These are phyloP conservation scores for Mizuhopecten yessoensis DNA, from an alignment of 1,140 invertebrate genomes.

Conservation along the genomic window DNA sequence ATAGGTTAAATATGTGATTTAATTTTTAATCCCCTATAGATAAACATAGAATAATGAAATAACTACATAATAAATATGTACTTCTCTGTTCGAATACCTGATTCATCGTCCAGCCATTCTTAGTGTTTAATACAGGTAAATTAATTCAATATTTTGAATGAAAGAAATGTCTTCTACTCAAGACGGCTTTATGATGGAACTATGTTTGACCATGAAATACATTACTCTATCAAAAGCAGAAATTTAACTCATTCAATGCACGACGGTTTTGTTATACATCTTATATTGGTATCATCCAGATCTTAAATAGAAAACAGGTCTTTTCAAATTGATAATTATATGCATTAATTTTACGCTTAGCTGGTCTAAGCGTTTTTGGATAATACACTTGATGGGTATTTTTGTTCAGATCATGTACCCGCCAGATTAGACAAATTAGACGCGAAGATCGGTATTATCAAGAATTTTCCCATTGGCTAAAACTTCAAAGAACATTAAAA, in stretches of 20 bases:
- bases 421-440: constrained; percentile 11
- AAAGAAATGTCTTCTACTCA: constrained; percentile 26
- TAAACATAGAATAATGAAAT: background rate
- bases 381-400: background rate
- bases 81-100: background rate
- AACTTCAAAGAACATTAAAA: constrained; percentile 28
- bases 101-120: background rate
- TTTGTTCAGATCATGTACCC: background rate
- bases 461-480: constrained; percentile 12
- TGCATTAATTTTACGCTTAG: constrained; percentile 27
- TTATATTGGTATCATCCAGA: background rate
- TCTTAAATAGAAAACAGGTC: constrained; percentile 39
- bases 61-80: constrained; percentile 18
- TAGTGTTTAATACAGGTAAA: background rate
- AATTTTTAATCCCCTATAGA: background rate
- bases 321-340: constrained; percentile 40
- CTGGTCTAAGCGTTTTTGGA: background rate
- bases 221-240: constrained; percentile 29
- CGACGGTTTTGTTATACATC: background rate
- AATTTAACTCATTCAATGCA: constrained; percentile 30
- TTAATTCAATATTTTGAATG: constrained; percentile 40
- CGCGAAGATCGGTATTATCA: background rate
- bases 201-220: constrained; percentile 27
- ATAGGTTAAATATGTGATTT: background rate
- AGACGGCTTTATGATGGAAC: background rate